These are phyloP conservation scores for Sturmia bella DNA, from an alignment of 2,888 invertebrate genomes.

Conservation along the genomic window DNA sequence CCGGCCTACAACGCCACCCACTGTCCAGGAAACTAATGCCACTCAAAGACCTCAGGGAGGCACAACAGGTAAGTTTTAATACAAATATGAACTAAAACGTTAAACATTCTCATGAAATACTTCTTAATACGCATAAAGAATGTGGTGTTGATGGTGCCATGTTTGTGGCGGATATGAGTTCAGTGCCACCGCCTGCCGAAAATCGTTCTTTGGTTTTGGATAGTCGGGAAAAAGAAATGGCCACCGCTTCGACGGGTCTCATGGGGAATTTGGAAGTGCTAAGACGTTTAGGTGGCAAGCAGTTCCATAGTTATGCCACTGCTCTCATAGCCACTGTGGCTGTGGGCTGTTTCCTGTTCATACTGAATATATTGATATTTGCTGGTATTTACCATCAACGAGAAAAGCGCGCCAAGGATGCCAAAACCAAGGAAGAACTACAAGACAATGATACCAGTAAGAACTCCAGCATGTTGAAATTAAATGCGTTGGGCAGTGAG, in stretches of 20 bases:
- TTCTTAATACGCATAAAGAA: conserved; percentile 67
- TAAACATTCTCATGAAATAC: background rate
- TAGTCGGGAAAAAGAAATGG: conserved; percentile 77
- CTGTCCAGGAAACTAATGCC: conserved; percentile 57
- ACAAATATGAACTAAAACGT: background rate
- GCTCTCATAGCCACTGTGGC: conserved; percentile 94
- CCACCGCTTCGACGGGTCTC: conserved; percentile 78
- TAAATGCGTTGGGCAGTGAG: conserved; percentile 76
- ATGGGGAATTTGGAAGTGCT: conserved; percentile 86
- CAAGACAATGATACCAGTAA: conserved; percentile 82
- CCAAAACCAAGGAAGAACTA: conserved; percentile 89
- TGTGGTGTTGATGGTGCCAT: conserved; percentile 78
- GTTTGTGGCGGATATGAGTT: conserved; percentile 77
- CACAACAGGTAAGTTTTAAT: conserved; percentile 77
- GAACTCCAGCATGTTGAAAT: conserved; percentile 77
- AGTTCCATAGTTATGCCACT: conserved; percentile 94
- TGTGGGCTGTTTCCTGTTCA: conserved; percentile 90
- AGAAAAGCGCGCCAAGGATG: conserved; percentile 85
- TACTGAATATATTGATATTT: conserved; percentile 92
- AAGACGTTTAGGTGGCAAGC: conserved; percentile 88
- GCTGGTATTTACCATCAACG: conserved; percentile 94
- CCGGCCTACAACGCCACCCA: conserved; percentile 49
- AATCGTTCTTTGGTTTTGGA: conserved; percentile 75
- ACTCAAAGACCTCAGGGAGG: conserved; percentile 59
- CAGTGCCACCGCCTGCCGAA: conserved; percentile 80